Evolutionary conservation across 2,888 invertebrate genomes (phyloP), one percentile per base, ranked within the genome.

Genomic region (Lasius fuliginosus): DNA sequence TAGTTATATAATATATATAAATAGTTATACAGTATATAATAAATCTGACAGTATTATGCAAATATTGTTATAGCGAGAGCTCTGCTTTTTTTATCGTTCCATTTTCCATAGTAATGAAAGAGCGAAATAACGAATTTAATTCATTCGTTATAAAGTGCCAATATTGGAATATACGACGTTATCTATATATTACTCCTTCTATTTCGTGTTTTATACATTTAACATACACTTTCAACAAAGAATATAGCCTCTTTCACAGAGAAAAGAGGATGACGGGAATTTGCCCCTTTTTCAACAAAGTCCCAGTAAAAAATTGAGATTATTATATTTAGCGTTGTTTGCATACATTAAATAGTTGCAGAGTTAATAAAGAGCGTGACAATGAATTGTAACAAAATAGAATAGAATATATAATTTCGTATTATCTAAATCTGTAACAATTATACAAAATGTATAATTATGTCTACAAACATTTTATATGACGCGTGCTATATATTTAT

Each of bases 81-180:
- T 46, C 36, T 5, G 23, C 46, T 77, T 79, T 79, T 69, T 79
- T 27, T 33, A 36, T 71, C 36, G 18, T 15, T 42, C 60, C 46
- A 79, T 69, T 79, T 79, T 71, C 56, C 46, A 18, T 58, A 18
- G 33, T 46, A 60, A 30, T 46, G 46, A 79, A 56, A 77, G 76
- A 56, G 40, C 40, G 60, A n/a, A n/a, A n/a, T n/a, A n/a, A 46
- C 18, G 46, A 71, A 79, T 79, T 79, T 79, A 79, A 71, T 79
- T 79, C 79, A 79, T 79, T 79, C 79, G 79, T 79, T 79, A 79
- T 71, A 60, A 62, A 79, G 46, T 79, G 73, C 71, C 79, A 79
- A 79, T 79, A 79, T 79, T 79, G 73, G 60, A 79, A 71, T 71
- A 79, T 79, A 46, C 46, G 46, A 79, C 18, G 71, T 79, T 79